Percentiles rank a stretch among this genome's conserved stretches.
These are phyloP conservation scores for Sesamia nonagrioides DNA, from an alignment of 1,140 invertebrate genomes.

Conservation along the genomic window DNA sequence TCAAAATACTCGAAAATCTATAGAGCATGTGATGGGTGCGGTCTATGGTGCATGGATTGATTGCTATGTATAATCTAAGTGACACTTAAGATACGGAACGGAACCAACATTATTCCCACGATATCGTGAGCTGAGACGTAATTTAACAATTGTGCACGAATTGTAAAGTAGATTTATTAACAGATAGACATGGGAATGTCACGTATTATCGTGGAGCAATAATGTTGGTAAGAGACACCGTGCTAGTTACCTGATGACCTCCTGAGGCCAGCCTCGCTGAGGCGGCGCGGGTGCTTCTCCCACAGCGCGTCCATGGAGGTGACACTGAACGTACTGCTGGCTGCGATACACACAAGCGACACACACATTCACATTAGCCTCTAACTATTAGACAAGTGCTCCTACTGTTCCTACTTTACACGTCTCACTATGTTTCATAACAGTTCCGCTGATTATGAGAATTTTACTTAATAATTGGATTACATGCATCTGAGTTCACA, in stretches of 20 bases:
- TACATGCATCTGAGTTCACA: slow-evolving; percentile 27
- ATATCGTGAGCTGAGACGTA: slow-evolving; percentile 36
- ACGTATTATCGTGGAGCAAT: slow-evolving; percentile 52
- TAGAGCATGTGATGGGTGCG: slow-evolving; percentile 54
- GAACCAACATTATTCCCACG: slow-evolving; percentile 44
- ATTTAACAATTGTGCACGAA: not conserved
- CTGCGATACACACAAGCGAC: slow-evolving; percentile 87
- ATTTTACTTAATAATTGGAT: slow-evolving; percentile 29
- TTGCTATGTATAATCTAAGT: slow-evolving; percentile 48
- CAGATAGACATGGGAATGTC: slow-evolving; percentile 36
- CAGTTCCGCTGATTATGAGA: slow-evolving; percentile 35
- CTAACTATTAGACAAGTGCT: slow-evolving; percentile 67
- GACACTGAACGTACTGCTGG: slow-evolving; percentile 88
- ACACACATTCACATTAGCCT: slow-evolving; percentile 84
- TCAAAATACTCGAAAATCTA: slow-evolving; percentile 50
- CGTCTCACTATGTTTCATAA: slow-evolving; percentile 43
- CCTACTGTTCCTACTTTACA: slow-evolving; percentile 54
- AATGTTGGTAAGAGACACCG: slow-evolving; percentile 37
- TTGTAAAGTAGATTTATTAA: slow-evolving; percentile 40
- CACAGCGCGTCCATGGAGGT: slow-evolving; percentile 91
- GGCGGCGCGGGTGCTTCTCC: slow-evolving; percentile 90
- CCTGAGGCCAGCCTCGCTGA: slow-evolving; percentile 91
- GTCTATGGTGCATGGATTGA: slow-evolving; percentile 51
- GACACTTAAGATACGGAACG: slow-evolving; percentile 54
- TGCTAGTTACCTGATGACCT: slow-evolving; percentile 90